phyloP scores from a whole-genome alignment of 2,888 invertebrate genomes.

The Chrysolina americana region DNA sequence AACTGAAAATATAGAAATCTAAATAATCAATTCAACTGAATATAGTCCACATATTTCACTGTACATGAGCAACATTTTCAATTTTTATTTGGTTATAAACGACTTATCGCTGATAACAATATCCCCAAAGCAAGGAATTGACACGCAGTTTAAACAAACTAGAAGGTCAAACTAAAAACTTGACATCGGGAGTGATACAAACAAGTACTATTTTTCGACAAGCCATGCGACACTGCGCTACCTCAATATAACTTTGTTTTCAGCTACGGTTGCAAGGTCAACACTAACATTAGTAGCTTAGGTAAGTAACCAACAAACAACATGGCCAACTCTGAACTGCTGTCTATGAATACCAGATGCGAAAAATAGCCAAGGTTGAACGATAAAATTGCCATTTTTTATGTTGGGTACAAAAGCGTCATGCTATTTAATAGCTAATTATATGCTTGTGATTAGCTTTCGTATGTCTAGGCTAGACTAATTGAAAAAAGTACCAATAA shows the following conservation, averaged over 20 bases:
- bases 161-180: too few species aligned
- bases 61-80: too few species aligned
- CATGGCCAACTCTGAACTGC: slow-evolving; percentile 29
- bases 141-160: too few species aligned
- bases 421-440: neutral
- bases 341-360: slow-evolving; percentile 33
- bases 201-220: neutral
- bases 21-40: too few species aligned
- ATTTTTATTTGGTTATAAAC: too few species aligned
- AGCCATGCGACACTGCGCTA: neutral
- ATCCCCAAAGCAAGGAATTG: too few species aligned
- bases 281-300: slow-evolving; percentile 46
- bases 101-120: too few species aligned
- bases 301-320: slow-evolving; percentile 45
- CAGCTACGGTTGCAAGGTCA: slow-evolving; percentile 43
- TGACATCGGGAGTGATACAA: neutral
- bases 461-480: slow-evolving; percentile 24
- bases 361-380: slow-evolving; percentile 19
- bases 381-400: slow-evolving; percentile 15
- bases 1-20: too few species aligned
- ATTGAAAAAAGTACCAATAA: slow-evolving; percentile 10
- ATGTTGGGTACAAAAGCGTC: neutral
- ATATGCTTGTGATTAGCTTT: slow-evolving; percentile 2
- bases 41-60: too few species aligned
- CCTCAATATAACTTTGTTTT: slow-evolving; percentile 30